Conservation (phyloP, 2,113 vertebrate species). For the Rhinopomastus cyanomelas region DNA sequence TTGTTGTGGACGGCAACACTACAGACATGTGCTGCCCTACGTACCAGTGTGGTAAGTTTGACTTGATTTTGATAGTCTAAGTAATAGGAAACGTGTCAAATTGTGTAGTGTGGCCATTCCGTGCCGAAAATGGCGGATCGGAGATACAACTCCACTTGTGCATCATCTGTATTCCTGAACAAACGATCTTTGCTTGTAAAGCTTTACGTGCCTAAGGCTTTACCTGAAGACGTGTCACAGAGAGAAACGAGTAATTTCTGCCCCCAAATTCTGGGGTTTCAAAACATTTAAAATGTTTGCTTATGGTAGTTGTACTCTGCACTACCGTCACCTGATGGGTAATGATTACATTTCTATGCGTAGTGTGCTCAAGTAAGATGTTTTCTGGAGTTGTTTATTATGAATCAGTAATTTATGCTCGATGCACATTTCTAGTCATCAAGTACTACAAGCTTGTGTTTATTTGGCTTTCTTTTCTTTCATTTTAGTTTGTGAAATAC, state of each 20-base stretch:
- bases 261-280: not conserved
- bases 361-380: not conserved
- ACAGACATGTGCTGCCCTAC: constrained; percentile 90
- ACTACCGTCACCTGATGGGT: not conserved
- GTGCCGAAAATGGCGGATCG: not conserved
- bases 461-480: not conserved
- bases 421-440: not conserved
- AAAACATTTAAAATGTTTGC: not conserved
- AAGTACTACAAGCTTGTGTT: not conserved
- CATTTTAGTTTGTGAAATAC: constrained; percentile 85
- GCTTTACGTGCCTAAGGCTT: not conserved
- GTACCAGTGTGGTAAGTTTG: constrained; percentile 88
- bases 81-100: not conserved
- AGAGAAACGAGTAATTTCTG: not conserved
- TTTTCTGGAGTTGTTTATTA: not conserved
- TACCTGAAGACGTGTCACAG: not conserved
- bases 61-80: not conserved
- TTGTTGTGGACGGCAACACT: constrained; percentile 83
- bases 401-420: not conserved
- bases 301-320: not conserved
- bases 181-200: not conserved
- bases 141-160: not conserved
- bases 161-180: not conserved
- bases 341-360: not conserved
- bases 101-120: not conserved